Evolutionary conservation across 2,888 invertebrate species (phyloP), one percentile per base, ranked within the genome.

Genomic region (Venustoraphidia nigricollis): DNA sequence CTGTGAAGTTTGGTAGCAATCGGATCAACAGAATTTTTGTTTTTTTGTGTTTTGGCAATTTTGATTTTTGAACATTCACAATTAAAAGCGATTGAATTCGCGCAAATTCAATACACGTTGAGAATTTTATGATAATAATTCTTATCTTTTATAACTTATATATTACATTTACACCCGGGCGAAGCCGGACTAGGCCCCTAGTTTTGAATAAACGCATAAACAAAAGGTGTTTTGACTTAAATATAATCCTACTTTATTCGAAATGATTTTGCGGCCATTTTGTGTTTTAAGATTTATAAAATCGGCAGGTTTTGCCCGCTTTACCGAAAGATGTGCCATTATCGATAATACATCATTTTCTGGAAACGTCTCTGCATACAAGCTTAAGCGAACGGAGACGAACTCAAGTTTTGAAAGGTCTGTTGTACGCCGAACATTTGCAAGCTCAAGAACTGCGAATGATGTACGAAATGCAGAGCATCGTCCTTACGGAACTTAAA

Each of bases 401-500:
- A 45, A 76, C 77, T 45, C 83, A 93, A 62, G 75, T 95, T 3
- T 73, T 90, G 51, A 87, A 85, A 58, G 89, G 90, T 8, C 69
- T 95, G 39, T 66, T 90, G 17, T 83, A 85, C 57, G 86, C 93
- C 0, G 92, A 94, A 65, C 81, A 88, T 64, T 70, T 85, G 51
- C 88, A 91, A 70, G 84, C 87, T 35, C 83, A 88, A 64, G 85
- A 88, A 60, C 71, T 84, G 58, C 76, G 87, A 55, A 81, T 88
- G 64, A 77, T 79, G 56, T 81, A 85, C 58, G 87, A 94, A 65
- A 83, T 84, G 2, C 83, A 87, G 61, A 83, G 80, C 60, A 81
- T 95, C 43, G 69, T 84, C 2, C 81, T 97, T 55, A 88, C 83
- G 13, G 93, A 94, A 56, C 80, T 83, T 58, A 88, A 86, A 60